Evolutionary conservation across 2,888 invertebrate species (phyloP).

Genomic region (Trichogramma dendrolimi): DNA sequence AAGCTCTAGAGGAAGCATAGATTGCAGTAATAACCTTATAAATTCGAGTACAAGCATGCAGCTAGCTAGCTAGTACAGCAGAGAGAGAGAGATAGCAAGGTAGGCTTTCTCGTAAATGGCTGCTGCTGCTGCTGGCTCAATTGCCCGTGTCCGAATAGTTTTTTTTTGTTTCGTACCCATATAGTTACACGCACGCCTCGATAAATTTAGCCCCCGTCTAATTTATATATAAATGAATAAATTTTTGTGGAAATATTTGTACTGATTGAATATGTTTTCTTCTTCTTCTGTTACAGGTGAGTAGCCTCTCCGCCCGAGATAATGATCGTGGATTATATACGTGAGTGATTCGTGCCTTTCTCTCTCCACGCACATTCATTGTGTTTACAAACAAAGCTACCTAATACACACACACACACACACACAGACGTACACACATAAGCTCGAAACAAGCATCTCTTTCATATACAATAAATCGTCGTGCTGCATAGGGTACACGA

Average conservation of each 20-base stretch:
- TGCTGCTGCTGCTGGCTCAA: constrained; percentile 11
- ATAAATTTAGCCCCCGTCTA: too few species aligned
- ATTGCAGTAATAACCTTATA: constrained; percentile 24
- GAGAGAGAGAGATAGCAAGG: not conserved
- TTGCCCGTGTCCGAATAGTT: constrained; percentile 19
- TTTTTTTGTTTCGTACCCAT: constrained; percentile 9
- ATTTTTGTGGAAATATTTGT: too few species aligned
- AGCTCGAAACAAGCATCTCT: too few species aligned
- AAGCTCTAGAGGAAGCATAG: constrained; percentile 11
- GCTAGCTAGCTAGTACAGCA: not conserved
- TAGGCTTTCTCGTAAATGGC: constrained; percentile 11
- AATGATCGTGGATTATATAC: too few species aligned
- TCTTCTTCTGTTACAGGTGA: not conserved
- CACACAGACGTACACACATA: too few species aligned
- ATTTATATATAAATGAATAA: too few species aligned
- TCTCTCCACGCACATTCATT: too few species aligned
- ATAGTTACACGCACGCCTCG: not conserved
- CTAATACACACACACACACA: too few species aligned
- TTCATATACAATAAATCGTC: too few species aligned
- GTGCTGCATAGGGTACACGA: too few species aligned
- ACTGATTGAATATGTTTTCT: not conserved
- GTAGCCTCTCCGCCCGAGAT: constrained; percentile 16
- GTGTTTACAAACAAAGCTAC: too few species aligned
- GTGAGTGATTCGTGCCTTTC: too few species aligned
- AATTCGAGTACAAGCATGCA: constrained; percentile 3